These are phyloP conservation scores for Vultur gryphus DNA, from an alignment of 2,797 vertebrate genomes.

Conservation along the genomic window DNA sequence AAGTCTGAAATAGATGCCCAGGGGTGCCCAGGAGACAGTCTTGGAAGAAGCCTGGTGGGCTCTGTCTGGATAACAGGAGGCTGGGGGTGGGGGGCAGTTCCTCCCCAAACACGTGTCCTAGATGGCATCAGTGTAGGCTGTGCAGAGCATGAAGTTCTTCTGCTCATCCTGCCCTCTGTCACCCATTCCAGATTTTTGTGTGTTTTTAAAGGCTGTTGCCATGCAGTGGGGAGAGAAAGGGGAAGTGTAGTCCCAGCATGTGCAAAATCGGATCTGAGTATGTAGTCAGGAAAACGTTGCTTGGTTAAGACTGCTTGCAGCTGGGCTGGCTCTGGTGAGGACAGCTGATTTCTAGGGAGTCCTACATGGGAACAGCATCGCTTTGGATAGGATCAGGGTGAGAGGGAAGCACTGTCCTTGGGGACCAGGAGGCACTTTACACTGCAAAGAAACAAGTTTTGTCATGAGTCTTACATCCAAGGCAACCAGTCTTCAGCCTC, in stretches of 20 bases:
- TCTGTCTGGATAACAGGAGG: slow-evolving; percentile 22
- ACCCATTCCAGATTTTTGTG: background rate
- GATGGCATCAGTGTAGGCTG: background rate
- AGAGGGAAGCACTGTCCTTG: background rate
- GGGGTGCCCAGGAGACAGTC: slow-evolving; percentile 20
- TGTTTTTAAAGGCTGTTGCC: background rate
- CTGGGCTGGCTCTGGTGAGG: background rate
- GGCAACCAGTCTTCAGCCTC: background rate
- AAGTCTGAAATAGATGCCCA: slow-evolving; percentile 39
- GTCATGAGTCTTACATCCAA: background rate
- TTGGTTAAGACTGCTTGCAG: background rate
- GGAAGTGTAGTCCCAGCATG: background rate
- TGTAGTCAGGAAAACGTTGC: background rate
- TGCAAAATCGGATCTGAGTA: background rate
- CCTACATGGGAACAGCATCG: background rate
- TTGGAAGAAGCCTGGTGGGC: background rate
- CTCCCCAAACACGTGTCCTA: background rate
- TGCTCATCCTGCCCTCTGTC: background rate
- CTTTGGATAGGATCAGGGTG: background rate
- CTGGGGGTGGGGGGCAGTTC: background rate
- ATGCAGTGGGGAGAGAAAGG: background rate
- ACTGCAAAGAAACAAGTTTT: background rate
- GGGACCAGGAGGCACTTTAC: background rate
- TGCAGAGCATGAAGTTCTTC: background rate
- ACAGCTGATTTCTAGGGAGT: background rate